Evolutionary conservation across 1,140 invertebrate species (phyloP), one percentile per base, ranked within the genome.

Genomic region (Acyrthosiphon pisum): DNA sequence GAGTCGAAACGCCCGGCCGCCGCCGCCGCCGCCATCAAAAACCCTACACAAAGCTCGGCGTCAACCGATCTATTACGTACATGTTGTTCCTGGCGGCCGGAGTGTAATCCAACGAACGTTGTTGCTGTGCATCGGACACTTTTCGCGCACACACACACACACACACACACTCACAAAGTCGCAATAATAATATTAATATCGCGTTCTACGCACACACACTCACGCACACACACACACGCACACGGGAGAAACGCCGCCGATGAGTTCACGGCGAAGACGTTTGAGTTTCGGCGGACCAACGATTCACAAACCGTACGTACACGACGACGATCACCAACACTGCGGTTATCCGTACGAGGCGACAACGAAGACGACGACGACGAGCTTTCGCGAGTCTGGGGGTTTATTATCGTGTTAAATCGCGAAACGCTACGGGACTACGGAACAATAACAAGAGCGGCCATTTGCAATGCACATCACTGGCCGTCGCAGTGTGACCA

Each of bases 381-480:
- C 81, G 83, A 37, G 95, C 95, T 95, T 95, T 95, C 95, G 95
- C 95, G 95, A 95, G 95, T 96, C 95, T n/a, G 95, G 95, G 95
- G 95, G 95, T 96, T 95, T 96, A 96, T 96, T 95, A 95, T 95
- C 96, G 96, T 95, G 95, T 96, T 96, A 96, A 95, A 96, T 96
- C 96, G 96, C 89, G 90, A 96, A 96, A 96, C 90, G 89, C 90
- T 90, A 91, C 89, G 76, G 90, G 76, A 91, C 96, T 96, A 96
- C 96, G 96, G 96, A 96, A 97, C 96, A 97, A 97, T 97, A 97
- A 97, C 96, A 97, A 96, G 96, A 95, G 96, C 96, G 96, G 97
- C 96, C 97, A 97, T 97, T 97, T 97, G 96, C 96, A 97, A 97
- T 96, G 96, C 95, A 95, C 95, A 94, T 95, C 96, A 95, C 95